phyloP scores from a whole-genome alignment of 2,797 vertebrate species.

The Hydrocynus forskahlii region DNA sequence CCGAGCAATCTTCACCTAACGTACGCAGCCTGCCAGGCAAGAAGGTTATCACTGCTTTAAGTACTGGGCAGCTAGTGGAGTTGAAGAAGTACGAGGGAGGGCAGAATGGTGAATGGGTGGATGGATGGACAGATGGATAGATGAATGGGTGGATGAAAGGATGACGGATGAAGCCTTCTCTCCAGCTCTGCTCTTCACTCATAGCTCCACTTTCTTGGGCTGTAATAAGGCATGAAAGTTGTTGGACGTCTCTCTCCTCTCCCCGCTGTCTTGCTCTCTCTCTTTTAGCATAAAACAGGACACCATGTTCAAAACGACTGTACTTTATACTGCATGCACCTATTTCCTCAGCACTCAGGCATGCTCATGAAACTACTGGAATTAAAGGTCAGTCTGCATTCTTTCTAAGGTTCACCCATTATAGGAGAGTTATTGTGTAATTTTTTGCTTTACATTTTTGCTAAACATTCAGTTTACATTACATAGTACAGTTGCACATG shows the following conservation, averaged over 20 bases:
- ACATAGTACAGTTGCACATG: background rate
- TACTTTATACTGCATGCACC: background rate
- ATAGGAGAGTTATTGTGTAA: too few species aligned
- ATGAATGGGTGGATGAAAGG: too few species aligned
- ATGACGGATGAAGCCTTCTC: background rate
- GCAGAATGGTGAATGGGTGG: constrained; percentile 33
- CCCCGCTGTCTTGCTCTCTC: background rate
- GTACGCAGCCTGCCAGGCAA: background rate
- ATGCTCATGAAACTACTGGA: background rate
- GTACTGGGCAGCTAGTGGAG: constrained; percentile 12
- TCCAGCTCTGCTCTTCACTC: constrained; percentile 40
- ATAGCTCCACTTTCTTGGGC: constrained; percentile 45
- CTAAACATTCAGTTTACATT: background rate
- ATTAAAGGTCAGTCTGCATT: background rate
- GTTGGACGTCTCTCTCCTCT: constrained; percentile 45
- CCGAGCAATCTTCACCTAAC: background rate
- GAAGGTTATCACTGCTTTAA: background rate
- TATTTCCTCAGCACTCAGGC: background rate
- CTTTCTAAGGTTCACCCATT: background rate
- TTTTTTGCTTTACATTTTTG: background rate
- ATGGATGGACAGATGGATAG: constrained; percentile 40
- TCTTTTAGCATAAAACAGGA: constrained; percentile 1
- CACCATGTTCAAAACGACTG: background rate
- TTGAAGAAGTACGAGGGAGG: constrained; percentile 25
- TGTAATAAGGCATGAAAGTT: constrained; percentile 49